A percentile compares a stretch with the other conserved stretches of the same genome.
Evolutionary conservation across 1,140 invertebrate genomes (phyloP).

Genomic region (Archegozetes longisetosus): DNA sequence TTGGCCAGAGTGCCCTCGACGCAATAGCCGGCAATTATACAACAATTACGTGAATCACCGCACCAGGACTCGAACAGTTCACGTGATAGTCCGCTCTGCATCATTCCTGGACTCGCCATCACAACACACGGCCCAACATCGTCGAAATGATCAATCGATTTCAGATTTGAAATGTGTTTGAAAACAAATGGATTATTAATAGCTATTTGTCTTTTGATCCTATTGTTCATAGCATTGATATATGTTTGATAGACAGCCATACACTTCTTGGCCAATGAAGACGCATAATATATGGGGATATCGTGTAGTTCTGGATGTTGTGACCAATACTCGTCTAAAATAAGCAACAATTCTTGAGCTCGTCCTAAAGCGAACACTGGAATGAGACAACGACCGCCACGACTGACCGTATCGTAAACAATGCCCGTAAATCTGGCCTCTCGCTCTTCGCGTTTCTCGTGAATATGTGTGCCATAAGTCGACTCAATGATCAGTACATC

Average conservation of each 20-base stretch:
- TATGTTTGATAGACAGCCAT: constrained; percentile 99
- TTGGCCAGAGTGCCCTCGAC: constrained; percentile 97
- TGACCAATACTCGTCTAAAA: constrained; percentile 96
- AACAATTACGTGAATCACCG: constrained; percentile 90
- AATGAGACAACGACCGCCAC: constrained; percentile 92
- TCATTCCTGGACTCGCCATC: constrained; percentile 99
- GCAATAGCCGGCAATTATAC: constrained; percentile 97
- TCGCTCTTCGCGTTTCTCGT: constrained; percentile 91
- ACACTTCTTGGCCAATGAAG: constrained; percentile 96
- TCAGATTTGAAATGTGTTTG: constrained; percentile 94
- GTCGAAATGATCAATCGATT: constrained; percentile 98
- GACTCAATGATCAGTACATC: constrained; percentile 97
- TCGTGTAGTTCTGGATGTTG: constrained; percentile 95
- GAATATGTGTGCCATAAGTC: constrained; percentile 97
- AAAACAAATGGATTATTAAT: constrained; percentile 99
- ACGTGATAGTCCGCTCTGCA: constrained; percentile 92
- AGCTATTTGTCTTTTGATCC: constrained; percentile 85
- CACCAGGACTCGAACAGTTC: constrained; percentile 99
- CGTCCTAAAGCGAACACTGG: constrained; percentile 96
- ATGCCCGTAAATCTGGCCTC: constrained; percentile 83
- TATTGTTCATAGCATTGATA: constrained; percentile 98
- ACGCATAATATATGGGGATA: constrained; percentile 98
- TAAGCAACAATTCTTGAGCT: constrained; percentile 89
- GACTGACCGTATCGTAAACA: constrained; percentile 85
- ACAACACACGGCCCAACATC: constrained; percentile 98